A percentile compares a stretch with the other conserved stretches of the same genome.
phyloP scores from a whole-genome alignment of 2,113 vertebrate species.

The Lophotis ruficrista region DNA sequence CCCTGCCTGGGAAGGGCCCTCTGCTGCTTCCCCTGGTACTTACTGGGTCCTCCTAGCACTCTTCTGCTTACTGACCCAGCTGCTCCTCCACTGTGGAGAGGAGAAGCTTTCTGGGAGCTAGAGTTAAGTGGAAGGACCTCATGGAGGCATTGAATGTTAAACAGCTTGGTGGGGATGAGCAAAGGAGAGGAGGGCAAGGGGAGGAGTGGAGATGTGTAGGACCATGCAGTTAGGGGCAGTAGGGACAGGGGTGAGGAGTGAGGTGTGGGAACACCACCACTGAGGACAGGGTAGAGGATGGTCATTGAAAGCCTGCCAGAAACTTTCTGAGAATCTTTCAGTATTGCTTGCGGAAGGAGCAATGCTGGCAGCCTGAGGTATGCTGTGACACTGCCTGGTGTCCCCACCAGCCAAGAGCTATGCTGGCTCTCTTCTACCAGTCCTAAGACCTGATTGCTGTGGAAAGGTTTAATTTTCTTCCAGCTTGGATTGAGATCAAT shows the following conservation, averaged over 20 bases:
- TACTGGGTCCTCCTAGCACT: background rate
- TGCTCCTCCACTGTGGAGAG: background rate
- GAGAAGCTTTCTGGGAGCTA: background rate
- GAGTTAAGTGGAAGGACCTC: background rate
- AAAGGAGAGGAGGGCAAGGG: background rate
- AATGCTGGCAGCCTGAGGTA: background rate
- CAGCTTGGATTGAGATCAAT: background rate
- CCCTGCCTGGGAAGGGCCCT: background rate
- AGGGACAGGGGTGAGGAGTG: background rate
- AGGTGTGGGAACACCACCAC: background rate
- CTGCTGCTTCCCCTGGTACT: background rate
- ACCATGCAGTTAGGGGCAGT: fast-evolving
- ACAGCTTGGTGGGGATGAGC: background rate
- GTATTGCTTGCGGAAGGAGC: background rate
- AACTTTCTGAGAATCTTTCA: background rate
- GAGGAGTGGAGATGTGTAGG: fast-evolving
- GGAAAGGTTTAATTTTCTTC: background rate
- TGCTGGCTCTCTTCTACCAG: background rate
- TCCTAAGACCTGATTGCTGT: background rate
- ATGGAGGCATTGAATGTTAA: background rate
- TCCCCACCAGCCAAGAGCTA: fast-evolving
- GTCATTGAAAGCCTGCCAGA: background rate
- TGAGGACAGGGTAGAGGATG: fast-evolving
- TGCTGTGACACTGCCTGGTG: background rate
- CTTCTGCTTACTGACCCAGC: background rate